phyloP scores from a whole-genome alignment of 2,113 vertebrate genomes.

The Diadophis punctatus region DNA sequence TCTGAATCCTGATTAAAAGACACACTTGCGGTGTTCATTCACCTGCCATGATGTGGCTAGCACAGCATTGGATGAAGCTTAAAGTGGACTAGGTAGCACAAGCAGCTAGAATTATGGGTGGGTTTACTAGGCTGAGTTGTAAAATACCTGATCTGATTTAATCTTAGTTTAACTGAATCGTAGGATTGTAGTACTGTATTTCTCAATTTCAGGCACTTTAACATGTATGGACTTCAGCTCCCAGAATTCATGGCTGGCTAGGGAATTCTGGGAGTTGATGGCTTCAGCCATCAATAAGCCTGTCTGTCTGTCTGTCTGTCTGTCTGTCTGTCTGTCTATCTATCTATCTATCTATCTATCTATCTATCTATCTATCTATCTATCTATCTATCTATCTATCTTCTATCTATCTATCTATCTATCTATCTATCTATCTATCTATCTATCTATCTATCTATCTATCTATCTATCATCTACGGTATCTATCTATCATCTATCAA shows the following conservation, averaged over 20 bases:
- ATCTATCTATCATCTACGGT: no score
- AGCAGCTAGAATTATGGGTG: background rate
- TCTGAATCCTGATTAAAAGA: background rate
- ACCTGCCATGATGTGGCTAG: background rate
- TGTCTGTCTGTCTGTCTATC: no score
- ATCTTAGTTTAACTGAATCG: background rate
- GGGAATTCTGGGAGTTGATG: background rate
- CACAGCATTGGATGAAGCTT: background rate
- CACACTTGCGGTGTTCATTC: background rate
- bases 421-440: no score
- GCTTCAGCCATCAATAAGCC: background rate
- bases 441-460: no score
- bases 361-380: no score
- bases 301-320: fast-evolving
- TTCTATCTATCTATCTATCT: no score
- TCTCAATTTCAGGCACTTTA: background rate
- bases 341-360: no score
- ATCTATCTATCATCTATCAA: no score
- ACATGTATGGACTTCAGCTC: background rate
- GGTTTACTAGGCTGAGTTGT: background rate
- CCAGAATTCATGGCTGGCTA: background rate
- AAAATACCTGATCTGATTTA: background rate
- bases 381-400: no score
- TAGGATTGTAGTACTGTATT: no score
- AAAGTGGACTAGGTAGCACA: background rate